Conservation (phyloP, 2,888 invertebrate genomes). For the Dascillus cervinus region DNA sequence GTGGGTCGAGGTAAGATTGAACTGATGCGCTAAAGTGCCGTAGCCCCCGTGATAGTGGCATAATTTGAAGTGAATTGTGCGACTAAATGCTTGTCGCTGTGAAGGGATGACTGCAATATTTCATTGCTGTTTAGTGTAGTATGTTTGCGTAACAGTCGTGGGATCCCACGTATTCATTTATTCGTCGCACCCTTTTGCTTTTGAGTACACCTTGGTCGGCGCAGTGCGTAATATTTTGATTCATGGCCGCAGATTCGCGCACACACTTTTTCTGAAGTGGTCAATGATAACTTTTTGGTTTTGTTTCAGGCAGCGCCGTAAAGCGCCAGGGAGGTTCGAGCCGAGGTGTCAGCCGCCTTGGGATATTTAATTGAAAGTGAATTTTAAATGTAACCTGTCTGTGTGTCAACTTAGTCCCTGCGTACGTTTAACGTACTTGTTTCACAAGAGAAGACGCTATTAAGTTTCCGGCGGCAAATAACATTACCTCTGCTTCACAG, state of each 20-base stretch:
- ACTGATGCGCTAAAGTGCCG: slow-evolving; percentile 5
- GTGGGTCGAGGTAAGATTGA: slow-evolving; percentile 3
- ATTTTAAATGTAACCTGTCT: slow-evolving; percentile 15
- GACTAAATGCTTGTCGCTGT: slow-evolving; percentile 9
- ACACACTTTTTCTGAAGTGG: slow-evolving; percentile 4
- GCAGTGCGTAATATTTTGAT: slow-evolving; percentile 5
- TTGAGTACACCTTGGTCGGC: slow-evolving; percentile 7
- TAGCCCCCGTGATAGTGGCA: slow-evolving; percentile 8
- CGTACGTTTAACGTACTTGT: slow-evolving; percentile 11
- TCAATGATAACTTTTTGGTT: slow-evolving; percentile 9
- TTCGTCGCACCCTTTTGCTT: slow-evolving; percentile 9
- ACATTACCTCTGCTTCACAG: slow-evolving; percentile 22
- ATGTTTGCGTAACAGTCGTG: slow-evolving; percentile 6
- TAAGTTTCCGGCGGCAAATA: slow-evolving; percentile 23
- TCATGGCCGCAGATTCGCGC: slow-evolving; percentile 6
- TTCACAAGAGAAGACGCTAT: slow-evolving; percentile 17
- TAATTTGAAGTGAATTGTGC: slow-evolving; percentile 12
- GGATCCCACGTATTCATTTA: slow-evolving; percentile 4
- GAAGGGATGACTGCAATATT: slow-evolving; percentile 11
- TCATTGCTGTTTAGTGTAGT: slow-evolving; percentile 11
- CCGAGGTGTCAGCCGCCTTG: slow-evolving; percentile 9
- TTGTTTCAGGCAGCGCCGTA: slow-evolving; percentile 10
- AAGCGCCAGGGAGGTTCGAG: slow-evolving; percentile 3
- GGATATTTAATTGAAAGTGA: slow-evolving; percentile 22
- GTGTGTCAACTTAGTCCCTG: too few species aligned